Conservation (phyloP, 1,140 invertebrate genomes). For the Lordiphosa clarofinis region DNA sequence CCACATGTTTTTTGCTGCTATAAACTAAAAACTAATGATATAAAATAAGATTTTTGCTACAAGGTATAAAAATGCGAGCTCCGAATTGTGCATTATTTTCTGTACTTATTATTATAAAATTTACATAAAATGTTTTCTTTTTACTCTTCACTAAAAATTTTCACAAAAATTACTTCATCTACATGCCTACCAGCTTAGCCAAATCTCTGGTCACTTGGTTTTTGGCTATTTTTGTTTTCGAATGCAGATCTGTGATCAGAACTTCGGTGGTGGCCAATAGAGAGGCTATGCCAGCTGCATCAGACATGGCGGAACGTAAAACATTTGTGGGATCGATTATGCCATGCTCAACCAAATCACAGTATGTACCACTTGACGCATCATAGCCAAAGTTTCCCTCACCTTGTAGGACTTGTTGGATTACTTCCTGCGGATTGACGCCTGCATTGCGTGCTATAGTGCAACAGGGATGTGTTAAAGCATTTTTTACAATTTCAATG, state of each 20-base stretch:
- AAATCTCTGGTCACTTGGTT: conserved; percentile 30
- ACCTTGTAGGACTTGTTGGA: conserved; percentile 87
- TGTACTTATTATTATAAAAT: too few species aligned
- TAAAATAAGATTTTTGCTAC: too few species aligned
- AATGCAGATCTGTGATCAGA: conserved; percentile 20
- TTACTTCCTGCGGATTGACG: conserved; percentile 91
- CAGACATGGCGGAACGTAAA: conserved; percentile 92
- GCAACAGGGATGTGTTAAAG: conserved; percentile 86
- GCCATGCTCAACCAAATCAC: conserved; percentile 93
- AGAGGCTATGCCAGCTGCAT: conserved; percentile 91
- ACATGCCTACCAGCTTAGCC: conserved; percentile 35
- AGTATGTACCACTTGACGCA: conserved; percentile 91
- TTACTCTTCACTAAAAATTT: not conserved
- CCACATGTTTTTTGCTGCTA: too few species aligned
- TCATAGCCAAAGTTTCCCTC: conserved; percentile 90
- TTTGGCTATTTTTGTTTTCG: conserved; percentile 12
- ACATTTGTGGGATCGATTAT: conserved; percentile 98
- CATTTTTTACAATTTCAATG: conserved; percentile 85
- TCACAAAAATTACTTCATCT: not conserved
- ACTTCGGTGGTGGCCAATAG: conserved; percentile 88
- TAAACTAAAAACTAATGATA: too few species aligned
- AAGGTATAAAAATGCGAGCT: too few species aligned
- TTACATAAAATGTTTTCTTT: too few species aligned
- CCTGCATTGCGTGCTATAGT: conserved; percentile 96
- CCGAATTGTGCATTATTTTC: too few species aligned